These are phyloP conservation scores for Embiotoca jacksoni DNA, from an alignment of 2,113 vertebrate species.

Conservation along the genomic window DNA sequence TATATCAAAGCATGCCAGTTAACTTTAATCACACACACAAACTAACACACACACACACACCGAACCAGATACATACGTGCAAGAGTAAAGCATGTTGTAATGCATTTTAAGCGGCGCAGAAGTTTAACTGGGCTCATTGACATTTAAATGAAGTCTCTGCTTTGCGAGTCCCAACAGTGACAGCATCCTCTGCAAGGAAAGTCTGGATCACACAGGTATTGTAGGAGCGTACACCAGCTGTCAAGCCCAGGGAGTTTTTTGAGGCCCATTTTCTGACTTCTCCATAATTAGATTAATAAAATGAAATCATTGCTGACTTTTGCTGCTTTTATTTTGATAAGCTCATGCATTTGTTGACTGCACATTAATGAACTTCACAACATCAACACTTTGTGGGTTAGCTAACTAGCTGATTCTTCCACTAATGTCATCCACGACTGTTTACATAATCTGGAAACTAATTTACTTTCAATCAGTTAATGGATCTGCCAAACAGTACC, in stretches of 20 bases:
- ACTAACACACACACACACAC: not conserved
- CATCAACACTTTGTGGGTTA: not conserved
- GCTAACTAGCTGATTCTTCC: not conserved
- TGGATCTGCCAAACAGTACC: not conserved
- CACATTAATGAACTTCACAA: too few species aligned
- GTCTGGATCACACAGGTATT: too few species aligned
- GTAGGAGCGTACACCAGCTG: too few species aligned
- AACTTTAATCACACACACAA: slow-evolving; percentile 44
- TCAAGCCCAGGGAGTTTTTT: too few species aligned
- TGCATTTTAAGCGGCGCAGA: not conserved
- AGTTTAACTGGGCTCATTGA: too few species aligned
- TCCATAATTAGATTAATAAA: not conserved
- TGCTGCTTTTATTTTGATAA: not conserved
- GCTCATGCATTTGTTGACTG: too few species aligned
- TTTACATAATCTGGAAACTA: too few species aligned
- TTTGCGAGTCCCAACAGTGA: too few species aligned
- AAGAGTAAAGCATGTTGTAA: not conserved
- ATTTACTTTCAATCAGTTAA: too few species aligned
- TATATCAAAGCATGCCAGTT: slow-evolving; percentile 39
- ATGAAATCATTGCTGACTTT: not conserved
- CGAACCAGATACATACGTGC: not conserved
- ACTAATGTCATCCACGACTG: not conserved
- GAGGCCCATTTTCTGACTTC: not conserved
- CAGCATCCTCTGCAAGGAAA: too few species aligned
- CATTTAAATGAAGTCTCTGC: too few species aligned